These are phyloP conservation scores for Drosophila prolongata DNA, from an alignment of 2,888 invertebrate genomes.

Conservation along the genomic window DNA sequence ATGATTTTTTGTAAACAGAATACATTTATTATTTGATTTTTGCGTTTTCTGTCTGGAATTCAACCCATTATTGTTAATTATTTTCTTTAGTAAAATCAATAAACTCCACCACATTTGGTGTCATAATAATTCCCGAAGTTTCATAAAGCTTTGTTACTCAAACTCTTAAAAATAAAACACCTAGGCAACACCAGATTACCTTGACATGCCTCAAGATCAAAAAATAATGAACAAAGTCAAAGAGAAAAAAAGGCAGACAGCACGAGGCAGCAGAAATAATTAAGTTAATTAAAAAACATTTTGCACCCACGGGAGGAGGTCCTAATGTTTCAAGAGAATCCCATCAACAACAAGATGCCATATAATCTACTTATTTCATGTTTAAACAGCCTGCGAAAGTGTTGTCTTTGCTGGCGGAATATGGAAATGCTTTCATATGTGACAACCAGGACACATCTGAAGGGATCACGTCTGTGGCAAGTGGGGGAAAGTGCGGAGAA, in stretches of 20 bases:
- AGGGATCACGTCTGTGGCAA: slow-evolving; percentile 4
- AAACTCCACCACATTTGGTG: background rate
- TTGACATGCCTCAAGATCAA: slow-evolving; percentile 1
- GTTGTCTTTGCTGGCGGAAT: slow-evolving; percentile 29
- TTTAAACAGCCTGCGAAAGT: slow-evolving; percentile 65
- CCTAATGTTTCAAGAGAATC: slow-evolving; percentile 23
- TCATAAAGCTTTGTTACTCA: background rate
- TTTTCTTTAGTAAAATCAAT: background rate
- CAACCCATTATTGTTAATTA: background rate
- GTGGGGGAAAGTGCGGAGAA: slow-evolving; percentile 1
- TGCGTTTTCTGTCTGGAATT: background rate
- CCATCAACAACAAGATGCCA: slow-evolving; percentile 32
- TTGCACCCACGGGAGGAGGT: slow-evolving; percentile 21
- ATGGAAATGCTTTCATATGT: slow-evolving; percentile 44
- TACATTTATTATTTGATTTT: too few species aligned
- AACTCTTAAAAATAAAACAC: background rate
- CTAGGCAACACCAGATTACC: background rate
- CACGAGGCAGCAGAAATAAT: slow-evolving; percentile 49
- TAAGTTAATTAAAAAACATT: slow-evolving; percentile 69
- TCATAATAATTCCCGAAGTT: background rate
- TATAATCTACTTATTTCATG: slow-evolving; percentile 75
- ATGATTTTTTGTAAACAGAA: too few species aligned
- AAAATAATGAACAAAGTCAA: slow-evolving; percentile 32
- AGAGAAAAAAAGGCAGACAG: slow-evolving; percentile 12
- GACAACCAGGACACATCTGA: slow-evolving; percentile 26